Percentiles rank a stretch among this genome's conserved stretches.
phyloP scores from a whole-genome alignment of 2,888 invertebrate species.

The Pycnomerus fuliginosus region DNA sequence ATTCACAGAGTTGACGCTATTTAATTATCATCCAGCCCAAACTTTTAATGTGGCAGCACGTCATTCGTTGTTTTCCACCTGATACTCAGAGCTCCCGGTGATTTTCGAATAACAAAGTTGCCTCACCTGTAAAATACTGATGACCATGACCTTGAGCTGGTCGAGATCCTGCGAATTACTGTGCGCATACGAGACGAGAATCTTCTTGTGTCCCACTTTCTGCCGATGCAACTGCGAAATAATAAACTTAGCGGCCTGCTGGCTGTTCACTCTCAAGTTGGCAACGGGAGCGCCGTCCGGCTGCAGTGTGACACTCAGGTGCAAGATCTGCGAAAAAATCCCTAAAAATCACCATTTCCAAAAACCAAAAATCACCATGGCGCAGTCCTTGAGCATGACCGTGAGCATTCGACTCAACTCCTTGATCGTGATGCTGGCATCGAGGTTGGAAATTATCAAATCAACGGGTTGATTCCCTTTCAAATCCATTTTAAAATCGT shows the following conservation, averaged over 20 bases:
- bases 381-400: constrained; percentile 64
- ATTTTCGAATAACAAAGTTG: not conserved
- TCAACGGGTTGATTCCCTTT: constrained; percentile 47
- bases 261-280: constrained; percentile 65
- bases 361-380: constrained; percentile 53
- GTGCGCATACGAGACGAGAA: constrained; percentile 72
- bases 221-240: constrained; percentile 83
- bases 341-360: not conserved
- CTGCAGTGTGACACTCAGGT: constrained; percentile 63
- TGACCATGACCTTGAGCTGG: constrained; percentile 67
- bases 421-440: constrained; percentile 65
- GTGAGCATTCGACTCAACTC: constrained; percentile 66
- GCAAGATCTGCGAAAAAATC: constrained; percentile 54
- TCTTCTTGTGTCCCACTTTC: constrained; percentile 77
- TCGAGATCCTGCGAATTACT: constrained; percentile 64
- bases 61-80: too few species aligned
- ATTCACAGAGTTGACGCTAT: too few species aligned
- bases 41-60: too few species aligned
- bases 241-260: constrained; percentile 68
- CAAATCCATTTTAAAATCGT: constrained; percentile 18
- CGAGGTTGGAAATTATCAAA: constrained; percentile 68
- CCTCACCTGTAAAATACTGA: constrained; percentile 64
- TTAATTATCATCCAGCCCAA: too few species aligned
- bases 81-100: too few species aligned
- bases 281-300: constrained; percentile 70